Base-by-base conservation (phyloP, 53 echinoderm and acorn worm genomes). In the Stichopus horrens region DNA sequence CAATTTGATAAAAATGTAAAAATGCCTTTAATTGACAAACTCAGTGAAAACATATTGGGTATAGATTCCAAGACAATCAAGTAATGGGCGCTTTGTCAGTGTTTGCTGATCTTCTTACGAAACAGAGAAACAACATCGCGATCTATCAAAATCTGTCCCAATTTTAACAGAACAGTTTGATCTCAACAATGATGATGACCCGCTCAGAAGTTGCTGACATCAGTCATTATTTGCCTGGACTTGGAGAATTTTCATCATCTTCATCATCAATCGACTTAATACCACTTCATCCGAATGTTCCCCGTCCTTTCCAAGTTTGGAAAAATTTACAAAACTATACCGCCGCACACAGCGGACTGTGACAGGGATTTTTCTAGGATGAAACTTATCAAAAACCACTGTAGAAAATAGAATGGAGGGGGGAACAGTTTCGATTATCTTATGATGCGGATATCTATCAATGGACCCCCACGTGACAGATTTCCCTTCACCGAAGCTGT, bases 161-260 rank as follows among this genome's bases (percentile, higher is more conserved):
- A 89, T 66, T 82, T 83, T 89, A 65, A 82, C 82, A 23, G 74
- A 89, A 83, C 89, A 89, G 80, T 89, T 82, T 83, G 74, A 83
- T 65, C 82, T 89, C 5, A 68, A 68, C 71, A 16, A 23, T 68
- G 52, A 81, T 13, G 83, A 82, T 13, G 71, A n/a, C 83, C 23
- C 18, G 23, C 9, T 59, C 56, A 67, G 89, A 89, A 89, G 68
- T 82, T 9, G 20, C 37, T 67, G 89, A 89, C 54, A 82, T 83
- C 73, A 82, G 68, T 11, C 83, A 81, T 8, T 89, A 89, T 71
- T 5, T 89, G 58, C 84, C 58, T 14, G 84, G 9, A 21, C 21
- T 83, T 7, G 59, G 21, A 83, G 54, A 79, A 8, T 9, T 9
- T 18, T 79, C 79, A 51, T 0, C 10, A 83, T 13, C 59, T 8